phyloP scores from a whole-genome alignment of 2,113 vertebrate species.

The Dasyornis broadbenti region DNA sequence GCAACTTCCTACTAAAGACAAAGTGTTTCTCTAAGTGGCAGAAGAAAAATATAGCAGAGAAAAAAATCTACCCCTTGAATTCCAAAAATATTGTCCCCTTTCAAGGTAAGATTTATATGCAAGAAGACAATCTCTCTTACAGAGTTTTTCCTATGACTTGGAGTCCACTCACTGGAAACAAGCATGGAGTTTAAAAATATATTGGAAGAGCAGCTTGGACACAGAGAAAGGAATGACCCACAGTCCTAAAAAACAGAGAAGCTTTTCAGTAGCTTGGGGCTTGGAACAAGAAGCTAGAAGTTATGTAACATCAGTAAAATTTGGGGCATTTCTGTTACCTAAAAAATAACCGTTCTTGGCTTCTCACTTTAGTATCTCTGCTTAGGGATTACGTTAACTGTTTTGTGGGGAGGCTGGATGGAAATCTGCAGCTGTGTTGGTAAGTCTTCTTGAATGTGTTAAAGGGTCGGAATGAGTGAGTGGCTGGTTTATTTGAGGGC shows the following conservation, averaged over 20 bases:
- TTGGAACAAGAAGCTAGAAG: slow-evolving; percentile 9
- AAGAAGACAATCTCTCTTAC: slow-evolving; percentile 32
- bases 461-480: background rate
- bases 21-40: background rate
- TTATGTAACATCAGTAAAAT: slow-evolving; percentile 7
- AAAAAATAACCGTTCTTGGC: slow-evolving; percentile 20
- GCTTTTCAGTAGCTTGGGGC: slow-evolving; percentile 46
- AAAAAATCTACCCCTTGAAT: background rate
- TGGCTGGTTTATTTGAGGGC: slow-evolving; percentile 67
- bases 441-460: background rate
- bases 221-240: slow-evolving; percentile 9
- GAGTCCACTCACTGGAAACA: slow-evolving; percentile 12
- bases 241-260: slow-evolving; percentile 14
- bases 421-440: background rate
- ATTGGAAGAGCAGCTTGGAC: slow-evolving; percentile 14
- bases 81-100: background rate
- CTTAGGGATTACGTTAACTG: slow-evolving; percentile 15
- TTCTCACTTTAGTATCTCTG: background rate
- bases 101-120: slow-evolving; percentile 31
- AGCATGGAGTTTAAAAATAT: background rate
- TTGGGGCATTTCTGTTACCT: background rate
- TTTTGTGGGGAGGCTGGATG: slow-evolving; percentile 17
- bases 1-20: background rate
- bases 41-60: background rate
- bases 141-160: slow-evolving; percentile 11